Percentiles rank a stretch among this genome's conserved stretches.
These are phyloP conservation scores for Biston betularia DNA, from an alignment of 2,888 invertebrate species.

Conservation along the genomic window DNA sequence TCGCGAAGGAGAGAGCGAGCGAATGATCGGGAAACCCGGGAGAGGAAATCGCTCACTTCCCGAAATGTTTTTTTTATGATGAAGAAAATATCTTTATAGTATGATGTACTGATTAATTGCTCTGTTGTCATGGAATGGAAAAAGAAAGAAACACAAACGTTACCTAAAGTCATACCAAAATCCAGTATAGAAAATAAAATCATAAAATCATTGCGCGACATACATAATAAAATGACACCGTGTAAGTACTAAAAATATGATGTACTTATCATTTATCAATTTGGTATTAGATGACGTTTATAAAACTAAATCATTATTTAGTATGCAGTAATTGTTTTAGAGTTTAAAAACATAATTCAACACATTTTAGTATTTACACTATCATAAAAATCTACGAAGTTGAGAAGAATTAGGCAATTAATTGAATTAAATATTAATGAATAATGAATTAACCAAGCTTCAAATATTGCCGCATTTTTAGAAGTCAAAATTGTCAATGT, in stretches of 20 bases:
- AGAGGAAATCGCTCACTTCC: conserved; percentile 12
- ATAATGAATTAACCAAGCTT: neutral
- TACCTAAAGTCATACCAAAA: neutral
- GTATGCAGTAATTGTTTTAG: too few species aligned
- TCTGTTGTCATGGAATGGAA: neutral
- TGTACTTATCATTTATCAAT: neutral
- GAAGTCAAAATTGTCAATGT: neutral
- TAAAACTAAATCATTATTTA: too few species aligned
- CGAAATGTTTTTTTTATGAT: conserved; percentile 1
- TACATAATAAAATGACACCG: neutral
- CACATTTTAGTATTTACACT: neutral
- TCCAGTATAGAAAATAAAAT: neutral
- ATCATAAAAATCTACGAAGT: too few species aligned
- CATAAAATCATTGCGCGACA: neutral
- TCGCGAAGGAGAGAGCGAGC: conserved; percentile 58
- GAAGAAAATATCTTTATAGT: too few species aligned
- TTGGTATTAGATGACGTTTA: too few species aligned
- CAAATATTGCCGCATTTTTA: conserved; percentile 5
- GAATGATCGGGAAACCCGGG: conserved; percentile 34
- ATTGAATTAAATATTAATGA: too few species aligned
- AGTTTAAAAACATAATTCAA: neutral
- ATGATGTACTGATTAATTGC: neutral
- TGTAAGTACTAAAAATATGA: neutral
- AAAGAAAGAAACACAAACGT: neutral
- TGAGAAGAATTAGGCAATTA: too few species aligned